phyloP scores from a whole-genome alignment of 2,888 invertebrate genomes.

The Pristionchus japonicus region DNA sequence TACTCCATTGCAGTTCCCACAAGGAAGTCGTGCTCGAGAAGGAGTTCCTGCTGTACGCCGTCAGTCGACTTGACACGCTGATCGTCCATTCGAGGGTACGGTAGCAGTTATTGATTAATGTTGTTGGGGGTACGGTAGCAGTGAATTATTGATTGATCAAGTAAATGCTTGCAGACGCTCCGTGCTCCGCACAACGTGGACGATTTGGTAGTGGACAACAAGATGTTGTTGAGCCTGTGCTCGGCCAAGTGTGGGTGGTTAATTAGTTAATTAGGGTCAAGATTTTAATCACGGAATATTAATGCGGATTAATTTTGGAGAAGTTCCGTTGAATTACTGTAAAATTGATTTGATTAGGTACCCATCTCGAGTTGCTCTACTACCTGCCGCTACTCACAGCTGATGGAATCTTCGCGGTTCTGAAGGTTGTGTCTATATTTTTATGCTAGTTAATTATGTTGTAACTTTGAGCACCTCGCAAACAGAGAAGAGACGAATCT shows the following conservation, averaged over 20 bases:
- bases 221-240: neutral
- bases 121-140: neutral
- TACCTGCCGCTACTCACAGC: neutral
- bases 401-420: neutral
- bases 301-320: no score
- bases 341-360: no score
- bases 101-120: neutral
- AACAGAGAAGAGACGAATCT: no score
- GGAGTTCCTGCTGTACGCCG: neutral
- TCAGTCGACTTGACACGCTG: no score
- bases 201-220: neutral
- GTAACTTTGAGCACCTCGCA: no score
- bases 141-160: no score
- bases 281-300: no score
- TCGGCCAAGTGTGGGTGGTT: neutral
- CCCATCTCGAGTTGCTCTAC: neutral
- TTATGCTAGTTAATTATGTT: no score
- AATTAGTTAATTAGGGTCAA: no score
- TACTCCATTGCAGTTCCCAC: neutral
- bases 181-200: neutral
- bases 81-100: neutral
- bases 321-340: no score
- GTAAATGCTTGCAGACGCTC: no score
- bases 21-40: neutral
- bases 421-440: neutral